phyloP scores from a whole-genome alignment of 2,888 invertebrate genomes.

The Scrobipalpa atriplicella region DNA sequence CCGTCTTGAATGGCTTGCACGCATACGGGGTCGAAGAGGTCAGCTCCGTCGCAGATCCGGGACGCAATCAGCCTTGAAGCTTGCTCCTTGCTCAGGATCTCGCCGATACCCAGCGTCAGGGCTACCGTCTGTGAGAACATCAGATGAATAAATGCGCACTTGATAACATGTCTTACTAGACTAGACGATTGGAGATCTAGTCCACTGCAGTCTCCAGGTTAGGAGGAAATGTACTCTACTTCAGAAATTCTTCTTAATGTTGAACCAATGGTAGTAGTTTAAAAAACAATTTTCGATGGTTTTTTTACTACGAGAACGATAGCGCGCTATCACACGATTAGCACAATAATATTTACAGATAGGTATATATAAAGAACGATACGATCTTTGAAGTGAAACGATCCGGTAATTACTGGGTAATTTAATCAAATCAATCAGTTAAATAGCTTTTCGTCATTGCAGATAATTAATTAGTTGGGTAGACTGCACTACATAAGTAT shows the following conservation, averaged over 20 bases:
- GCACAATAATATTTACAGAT: not conserved
- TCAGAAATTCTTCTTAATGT: too few relatives aligned
- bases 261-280: too few relatives aligned
- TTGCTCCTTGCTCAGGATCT: slow-evolving; percentile 42
- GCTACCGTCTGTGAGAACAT: not conserved
- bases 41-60: slow-evolving; percentile 36
- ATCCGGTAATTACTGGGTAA: not conserved
- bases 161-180: too few relatives aligned
- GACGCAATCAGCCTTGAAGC: slow-evolving; percentile 33
- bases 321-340: not conserved
- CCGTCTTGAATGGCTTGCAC: slow-evolving; percentile 14
- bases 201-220: too few relatives aligned
- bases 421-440: slow-evolving; percentile 3
- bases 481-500: too few relatives aligned
- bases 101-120: slow-evolving; percentile 42
- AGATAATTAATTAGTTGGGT: too few relatives aligned
- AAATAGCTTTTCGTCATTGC: too few relatives aligned
- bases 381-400: not conserved
- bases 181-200: too few relatives aligned
- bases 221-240: too few relatives aligned
- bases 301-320: too few relatives aligned
- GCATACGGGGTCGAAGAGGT: slow-evolving; percentile 38
- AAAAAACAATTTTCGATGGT: too few relatives aligned
- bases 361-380: too few relatives aligned
- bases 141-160: not conserved